These are phyloP conservation scores for Fregata magnificens DNA, from an alignment of 2,113 vertebrate species.

Conservation along the genomic window DNA sequence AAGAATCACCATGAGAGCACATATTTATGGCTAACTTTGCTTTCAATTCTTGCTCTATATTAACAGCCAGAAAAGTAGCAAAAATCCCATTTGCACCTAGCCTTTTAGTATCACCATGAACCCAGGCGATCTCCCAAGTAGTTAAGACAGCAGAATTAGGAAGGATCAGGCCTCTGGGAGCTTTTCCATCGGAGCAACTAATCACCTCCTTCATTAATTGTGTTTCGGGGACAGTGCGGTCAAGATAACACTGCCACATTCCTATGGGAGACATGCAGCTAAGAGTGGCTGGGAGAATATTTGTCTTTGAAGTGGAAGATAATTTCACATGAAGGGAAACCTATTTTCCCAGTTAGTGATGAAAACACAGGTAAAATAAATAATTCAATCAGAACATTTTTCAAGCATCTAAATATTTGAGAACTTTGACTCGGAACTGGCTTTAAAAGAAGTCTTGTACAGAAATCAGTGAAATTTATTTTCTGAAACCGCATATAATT, in stretches of 20 bases:
- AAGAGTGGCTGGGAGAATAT: not conserved
- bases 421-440: not conserved
- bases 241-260: not conserved
- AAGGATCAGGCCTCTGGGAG: not conserved
- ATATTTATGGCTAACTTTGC: not conserved
- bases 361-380: not conserved
- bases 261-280: not conserved
- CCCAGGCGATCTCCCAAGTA: not conserved
- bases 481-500: not conserved
- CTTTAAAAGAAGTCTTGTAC: not conserved
- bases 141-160: not conserved
- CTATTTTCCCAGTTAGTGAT: not conserved
- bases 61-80: not conserved
- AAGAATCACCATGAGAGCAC: not conserved
- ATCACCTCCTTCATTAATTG: not conserved
- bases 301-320: not conserved
- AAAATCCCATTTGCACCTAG: not conserved
- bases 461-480: not conserved
- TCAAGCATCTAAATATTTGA: not conserved
- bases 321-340: not conserved
- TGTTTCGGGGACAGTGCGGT: not conserved
- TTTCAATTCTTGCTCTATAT: not conserved
- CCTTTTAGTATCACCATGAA: not conserved
- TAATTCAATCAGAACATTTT: not conserved
- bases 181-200: not conserved